Evolutionary conservation across 2,888 invertebrate genomes (phyloP).

Genomic region (Lochmaea crataegi): DNA sequence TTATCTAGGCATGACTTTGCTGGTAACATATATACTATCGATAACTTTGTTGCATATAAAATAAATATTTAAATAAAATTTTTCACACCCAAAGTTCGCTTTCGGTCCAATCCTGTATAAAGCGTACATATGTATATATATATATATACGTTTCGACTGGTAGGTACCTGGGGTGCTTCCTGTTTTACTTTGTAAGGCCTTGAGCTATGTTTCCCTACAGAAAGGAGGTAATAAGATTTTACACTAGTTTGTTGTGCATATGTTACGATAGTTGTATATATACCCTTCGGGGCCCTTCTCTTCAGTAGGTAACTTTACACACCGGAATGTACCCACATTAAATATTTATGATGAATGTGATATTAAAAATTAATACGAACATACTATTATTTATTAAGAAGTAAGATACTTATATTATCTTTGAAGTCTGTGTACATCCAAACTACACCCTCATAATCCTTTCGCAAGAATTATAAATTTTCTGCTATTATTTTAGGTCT

Average conservation of each 20-base stretch:
- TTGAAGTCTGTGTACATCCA: too few relatives aligned
- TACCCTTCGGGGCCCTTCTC: background rate
- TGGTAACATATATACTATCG: too few relatives aligned
- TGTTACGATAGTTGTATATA: constrained; percentile 5
- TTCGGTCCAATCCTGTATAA: background rate
- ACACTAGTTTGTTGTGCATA: constrained; percentile 19
- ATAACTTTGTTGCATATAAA: too few relatives aligned
- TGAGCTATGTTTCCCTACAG: background rate
- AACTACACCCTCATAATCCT: too few relatives aligned
- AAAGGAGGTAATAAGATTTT: constrained; percentile 15
- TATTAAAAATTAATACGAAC: background rate
- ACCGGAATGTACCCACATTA: background rate
- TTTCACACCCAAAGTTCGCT: too few relatives aligned
- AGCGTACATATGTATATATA: too few relatives aligned
- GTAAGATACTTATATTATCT: too few relatives aligned
- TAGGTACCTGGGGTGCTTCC: constrained; percentile 7
- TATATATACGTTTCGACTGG: background rate
- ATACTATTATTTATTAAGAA: background rate
- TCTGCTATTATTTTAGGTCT: too few relatives aligned
- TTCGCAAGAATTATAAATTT: too few relatives aligned
- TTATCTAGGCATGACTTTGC: too few relatives aligned
- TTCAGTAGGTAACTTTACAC: constrained; percentile 4
- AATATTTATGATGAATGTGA: background rate
- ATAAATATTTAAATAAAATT: background rate
- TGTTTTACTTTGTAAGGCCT: constrained; percentile 9